Conservation (phyloP, 2,113 vertebrate species). For the Indicator maculatus region DNA sequence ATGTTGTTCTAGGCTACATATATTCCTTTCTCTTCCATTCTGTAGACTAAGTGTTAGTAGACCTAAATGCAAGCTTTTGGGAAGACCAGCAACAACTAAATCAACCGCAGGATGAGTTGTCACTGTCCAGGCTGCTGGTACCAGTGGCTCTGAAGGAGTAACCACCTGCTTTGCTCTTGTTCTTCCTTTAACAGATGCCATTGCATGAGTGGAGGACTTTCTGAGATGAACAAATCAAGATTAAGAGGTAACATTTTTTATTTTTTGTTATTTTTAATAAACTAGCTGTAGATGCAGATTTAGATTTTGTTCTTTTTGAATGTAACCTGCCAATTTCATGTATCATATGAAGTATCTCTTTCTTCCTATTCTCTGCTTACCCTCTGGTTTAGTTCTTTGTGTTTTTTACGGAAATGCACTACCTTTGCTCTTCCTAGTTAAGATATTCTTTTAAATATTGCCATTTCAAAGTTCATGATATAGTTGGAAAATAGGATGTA, state of each 20-base stretch:
- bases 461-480: slow-evolving; percentile 59
- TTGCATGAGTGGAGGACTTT: background rate
- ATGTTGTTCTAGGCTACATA: background rate
- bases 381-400: background rate
- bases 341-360: background rate
- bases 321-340: background rate
- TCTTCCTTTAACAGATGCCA: background rate
- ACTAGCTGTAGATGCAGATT: background rate
- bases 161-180: background rate
- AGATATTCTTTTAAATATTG: slow-evolving; percentile 55
- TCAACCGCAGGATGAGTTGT: background rate
- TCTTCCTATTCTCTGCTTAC: background rate
- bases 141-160: background rate
- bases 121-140: background rate
- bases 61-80: background rate
- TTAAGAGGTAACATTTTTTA: background rate
- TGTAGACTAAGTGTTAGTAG: background rate
- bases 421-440: background rate
- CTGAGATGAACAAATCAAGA: background rate
- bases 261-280: background rate
- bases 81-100: background rate
- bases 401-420: background rate
- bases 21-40: background rate
- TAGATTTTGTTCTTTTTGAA: background rate
- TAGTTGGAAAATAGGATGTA: slow-evolving; percentile 55